Conservation (phyloP, 2,113 vertebrate species). For the Tragelaphus imberbis region DNA sequence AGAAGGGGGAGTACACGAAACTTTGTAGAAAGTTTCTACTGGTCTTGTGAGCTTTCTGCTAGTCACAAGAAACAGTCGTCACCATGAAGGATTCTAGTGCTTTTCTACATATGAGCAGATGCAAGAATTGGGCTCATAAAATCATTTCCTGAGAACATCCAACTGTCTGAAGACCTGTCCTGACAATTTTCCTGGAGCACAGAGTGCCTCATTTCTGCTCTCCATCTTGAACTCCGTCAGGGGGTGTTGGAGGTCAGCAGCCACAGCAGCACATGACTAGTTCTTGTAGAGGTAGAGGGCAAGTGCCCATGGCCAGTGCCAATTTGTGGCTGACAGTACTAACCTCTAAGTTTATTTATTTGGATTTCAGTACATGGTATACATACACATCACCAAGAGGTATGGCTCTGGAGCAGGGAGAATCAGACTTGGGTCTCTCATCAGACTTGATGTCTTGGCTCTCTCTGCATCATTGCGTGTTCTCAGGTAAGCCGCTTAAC, state of each 20-base stretch:
- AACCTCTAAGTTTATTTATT: neutral
- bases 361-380: neutral
- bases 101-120: neutral
- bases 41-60: neutral
- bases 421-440: neutral
- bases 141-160: neutral
- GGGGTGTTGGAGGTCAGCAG: neutral
- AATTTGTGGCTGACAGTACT: neutral
- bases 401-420: too few relatives aligned
- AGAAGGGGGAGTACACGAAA: neutral
- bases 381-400: too few relatives aligned
- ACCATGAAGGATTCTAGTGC: neutral
- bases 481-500: neutral
- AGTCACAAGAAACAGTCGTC: neutral
- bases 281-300: neutral
- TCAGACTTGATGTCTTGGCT: neutral
- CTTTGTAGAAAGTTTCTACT: neutral
- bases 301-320: neutral
- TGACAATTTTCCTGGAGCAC: neutral
- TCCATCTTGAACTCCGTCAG: neutral
- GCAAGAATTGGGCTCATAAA: neutral
- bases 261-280: neutral
- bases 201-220: neutral
- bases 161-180: neutral
- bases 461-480: fast-evolving